Evolutionary conservation across 2,888 invertebrate genomes (phyloP).

Genomic region (Agrilus biguttatus): DNA sequence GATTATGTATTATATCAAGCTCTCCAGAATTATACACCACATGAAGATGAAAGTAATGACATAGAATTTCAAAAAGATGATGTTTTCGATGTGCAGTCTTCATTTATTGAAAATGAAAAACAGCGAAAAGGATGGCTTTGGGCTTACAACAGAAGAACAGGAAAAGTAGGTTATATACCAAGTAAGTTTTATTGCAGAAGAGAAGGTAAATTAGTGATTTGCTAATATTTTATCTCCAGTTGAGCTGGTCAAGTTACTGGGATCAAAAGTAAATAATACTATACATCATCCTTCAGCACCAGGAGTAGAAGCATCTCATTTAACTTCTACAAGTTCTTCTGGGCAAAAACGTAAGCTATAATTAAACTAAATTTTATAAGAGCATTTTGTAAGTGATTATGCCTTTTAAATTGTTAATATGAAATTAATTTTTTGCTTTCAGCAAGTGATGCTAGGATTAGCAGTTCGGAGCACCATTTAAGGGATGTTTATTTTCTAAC

Average conservation of each 20-base stretch:
- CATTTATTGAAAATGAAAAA: conserved; percentile 19
- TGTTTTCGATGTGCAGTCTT: conserved; percentile 27
- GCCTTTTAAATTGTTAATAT: neutral
- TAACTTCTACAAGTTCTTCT: conserved; percentile 3
- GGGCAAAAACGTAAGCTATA: conserved; percentile 5
- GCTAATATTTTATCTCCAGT: conserved; percentile 14
- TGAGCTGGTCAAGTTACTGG: conserved; percentile 26
- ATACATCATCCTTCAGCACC: conserved; percentile 29
- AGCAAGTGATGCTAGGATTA: conserved; percentile 3
- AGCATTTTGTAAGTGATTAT: conserved; percentile 2
- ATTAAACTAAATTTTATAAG: no score
- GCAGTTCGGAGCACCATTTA: conserved; percentile 26
- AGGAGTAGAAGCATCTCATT: conserved; percentile 21
- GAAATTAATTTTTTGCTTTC: neutral
- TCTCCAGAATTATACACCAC: conserved; percentile 25
- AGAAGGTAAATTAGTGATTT: neutral
- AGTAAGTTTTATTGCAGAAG: conserved; percentile 17
- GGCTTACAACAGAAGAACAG: conserved; percentile 30
- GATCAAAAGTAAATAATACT: conserved; percentile 27
- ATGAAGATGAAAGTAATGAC: conserved; percentile 20
- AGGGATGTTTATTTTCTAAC: conserved; percentile 36
- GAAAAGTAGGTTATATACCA: conserved; percentile 29
- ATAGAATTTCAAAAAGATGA: conserved; percentile 29
- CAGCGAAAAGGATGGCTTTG: conserved; percentile 27
- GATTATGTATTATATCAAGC: conserved; percentile 30